phyloP scores from a whole-genome alignment of 2,888 invertebrate species.

The Cephus pygmeus region DNA sequence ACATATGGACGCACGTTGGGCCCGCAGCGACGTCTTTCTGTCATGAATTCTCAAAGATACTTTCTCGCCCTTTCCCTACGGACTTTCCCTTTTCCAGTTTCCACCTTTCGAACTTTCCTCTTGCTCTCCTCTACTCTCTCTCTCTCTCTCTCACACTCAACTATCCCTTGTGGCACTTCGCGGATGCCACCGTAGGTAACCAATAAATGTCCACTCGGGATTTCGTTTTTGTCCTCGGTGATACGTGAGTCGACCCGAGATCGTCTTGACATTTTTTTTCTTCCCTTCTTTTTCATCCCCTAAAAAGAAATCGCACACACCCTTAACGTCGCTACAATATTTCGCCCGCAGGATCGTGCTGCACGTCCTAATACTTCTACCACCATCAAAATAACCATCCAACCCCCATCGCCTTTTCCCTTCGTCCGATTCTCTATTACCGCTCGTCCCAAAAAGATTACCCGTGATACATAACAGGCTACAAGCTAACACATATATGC shows the following conservation, averaged over 20 bases:
- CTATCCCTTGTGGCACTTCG: background rate
- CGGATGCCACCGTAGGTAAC: background rate
- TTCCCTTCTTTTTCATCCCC: background rate
- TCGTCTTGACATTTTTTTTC: background rate
- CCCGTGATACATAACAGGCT: background rate
- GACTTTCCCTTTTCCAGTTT: background rate
- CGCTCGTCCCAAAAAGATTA: background rate
- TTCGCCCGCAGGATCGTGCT: background rate
- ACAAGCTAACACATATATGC: background rate
- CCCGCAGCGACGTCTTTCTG: background rate
- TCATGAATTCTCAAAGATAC: background rate
- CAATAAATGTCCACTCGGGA: constrained; percentile 4
- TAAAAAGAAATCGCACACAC: background rate
- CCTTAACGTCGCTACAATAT: background rate
- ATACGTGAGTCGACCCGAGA: constrained; percentile 5
- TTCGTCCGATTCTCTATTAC: background rate
- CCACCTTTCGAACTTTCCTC: background rate
- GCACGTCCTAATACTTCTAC: background rate
- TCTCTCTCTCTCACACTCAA: too few relatives aligned
- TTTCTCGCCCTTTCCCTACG: background rate
- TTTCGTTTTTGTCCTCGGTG: constrained; percentile 2
- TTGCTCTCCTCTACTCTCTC: background rate
- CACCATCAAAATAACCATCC: background rate
- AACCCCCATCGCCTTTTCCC: background rate
- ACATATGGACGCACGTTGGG: background rate